Evolutionary conservation across 2,888 invertebrate species (phyloP).

Genomic region (Tetanocera ferruginea): DNA sequence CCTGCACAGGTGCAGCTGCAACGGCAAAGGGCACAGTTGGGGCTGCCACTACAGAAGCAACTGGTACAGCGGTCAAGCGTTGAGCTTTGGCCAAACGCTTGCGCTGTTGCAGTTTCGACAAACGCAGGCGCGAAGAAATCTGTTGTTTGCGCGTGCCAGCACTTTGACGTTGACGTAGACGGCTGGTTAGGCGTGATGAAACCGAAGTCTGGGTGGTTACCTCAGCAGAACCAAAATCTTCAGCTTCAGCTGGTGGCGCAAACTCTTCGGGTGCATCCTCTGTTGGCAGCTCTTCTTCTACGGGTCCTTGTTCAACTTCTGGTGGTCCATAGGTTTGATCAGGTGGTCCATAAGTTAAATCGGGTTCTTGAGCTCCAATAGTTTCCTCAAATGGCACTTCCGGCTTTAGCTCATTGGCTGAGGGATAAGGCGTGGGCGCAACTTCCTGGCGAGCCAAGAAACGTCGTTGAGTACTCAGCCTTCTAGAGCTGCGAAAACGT

Average conservation of each 20-base stretch:
- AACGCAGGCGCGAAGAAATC: slow-evolving; percentile 49
- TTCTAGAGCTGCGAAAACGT: slow-evolving; percentile 39
- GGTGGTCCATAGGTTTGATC: slow-evolving; percentile 55
- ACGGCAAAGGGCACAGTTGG: slow-evolving; percentile 19
- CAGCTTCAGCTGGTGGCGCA: slow-evolving; percentile 48
- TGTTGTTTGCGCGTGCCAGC: slow-evolving; percentile 31
- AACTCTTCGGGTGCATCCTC: slow-evolving; percentile 49
- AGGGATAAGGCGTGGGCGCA: slow-evolving; percentile 58
- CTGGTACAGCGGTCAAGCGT: slow-evolving; percentile 41
- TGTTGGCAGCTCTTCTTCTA: slow-evolving; percentile 46
- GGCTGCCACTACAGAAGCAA: slow-evolving; percentile 33
- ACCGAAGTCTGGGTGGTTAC: slow-evolving; percentile 36
- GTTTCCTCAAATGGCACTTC: slow-evolving; percentile 53
- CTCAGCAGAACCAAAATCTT: slow-evolving; percentile 51
- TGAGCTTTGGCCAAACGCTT: slow-evolving; percentile 42
- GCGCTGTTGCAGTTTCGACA: slow-evolving; percentile 43
- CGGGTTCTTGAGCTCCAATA: slow-evolving; percentile 46
- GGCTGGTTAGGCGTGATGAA: slow-evolving; percentile 50
- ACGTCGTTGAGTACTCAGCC: slow-evolving; percentile 48
- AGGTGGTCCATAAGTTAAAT: slow-evolving; percentile 63
- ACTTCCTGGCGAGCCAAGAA: slow-evolving; percentile 52
- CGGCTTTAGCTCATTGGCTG: slow-evolving; percentile 60
- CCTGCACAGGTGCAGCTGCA: slow-evolving; percentile 32
- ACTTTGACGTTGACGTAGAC: slow-evolving; percentile 37
- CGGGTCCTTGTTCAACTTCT: slow-evolving; percentile 40